Conservation (phyloP, 2,888 invertebrate genomes). For the Spodoptera littoralis region DNA sequence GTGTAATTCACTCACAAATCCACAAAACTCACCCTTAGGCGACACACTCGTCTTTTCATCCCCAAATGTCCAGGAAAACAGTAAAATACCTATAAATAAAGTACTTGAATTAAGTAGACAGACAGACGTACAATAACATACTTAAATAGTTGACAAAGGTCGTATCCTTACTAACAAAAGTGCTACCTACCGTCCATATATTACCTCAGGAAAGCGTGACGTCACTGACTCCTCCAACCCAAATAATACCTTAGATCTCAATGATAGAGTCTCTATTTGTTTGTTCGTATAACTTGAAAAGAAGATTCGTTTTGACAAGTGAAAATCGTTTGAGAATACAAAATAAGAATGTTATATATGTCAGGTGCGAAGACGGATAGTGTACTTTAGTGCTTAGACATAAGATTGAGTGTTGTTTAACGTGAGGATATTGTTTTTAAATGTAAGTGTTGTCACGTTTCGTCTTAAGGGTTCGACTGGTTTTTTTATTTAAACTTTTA, state of each 20-base stretch:
- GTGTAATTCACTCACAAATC: neutral
- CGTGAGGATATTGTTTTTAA: conserved; percentile 9
- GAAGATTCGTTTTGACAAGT: conserved; percentile 40
- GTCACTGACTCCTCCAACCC: conserved; percentile 34
- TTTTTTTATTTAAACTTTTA: conserved; percentile 35
- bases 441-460: conserved; percentile 26
- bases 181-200: conserved; percentile 30
- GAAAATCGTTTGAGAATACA: conserved; percentile 33
- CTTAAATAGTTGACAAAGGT: conserved; percentile 36
- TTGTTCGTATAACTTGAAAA: conserved; percentile 22
- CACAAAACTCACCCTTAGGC: conserved; percentile 7
- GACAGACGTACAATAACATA: conserved; percentile 35
- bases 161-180: conserved; percentile 28
- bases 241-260: conserved; percentile 33
- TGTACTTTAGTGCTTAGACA: conserved; percentile 9
- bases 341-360: conserved; percentile 21
- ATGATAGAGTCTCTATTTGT: conserved; percentile 43
- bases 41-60: neutral
- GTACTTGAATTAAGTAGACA: conserved; percentile 39
- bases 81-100: conserved; percentile 33
- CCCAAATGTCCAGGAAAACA: conserved; percentile 11
- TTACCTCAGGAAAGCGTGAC: conserved; percentile 38
- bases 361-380: conserved; percentile 22
- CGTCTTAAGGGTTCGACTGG: conserved; percentile 9
- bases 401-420: conserved; percentile 17